Percentiles rank a stretch among this genome's conserved stretches.
phyloP scores from a whole-genome alignment of 2,888 invertebrate genomes.

The Stenurella melanura region DNA sequence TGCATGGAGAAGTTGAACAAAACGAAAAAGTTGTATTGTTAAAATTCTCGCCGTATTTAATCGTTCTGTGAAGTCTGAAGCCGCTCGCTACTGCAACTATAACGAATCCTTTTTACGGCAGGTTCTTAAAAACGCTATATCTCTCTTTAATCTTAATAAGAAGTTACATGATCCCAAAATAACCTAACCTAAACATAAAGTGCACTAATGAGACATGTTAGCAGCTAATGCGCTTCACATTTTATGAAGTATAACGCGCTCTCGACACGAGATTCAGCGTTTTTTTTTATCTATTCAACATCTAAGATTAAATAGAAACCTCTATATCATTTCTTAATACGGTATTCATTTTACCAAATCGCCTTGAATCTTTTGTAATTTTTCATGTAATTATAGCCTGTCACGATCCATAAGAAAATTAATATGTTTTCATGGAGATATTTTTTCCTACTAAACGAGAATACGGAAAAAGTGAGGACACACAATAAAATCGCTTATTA shows the following conservation, averaged over 20 bases:
- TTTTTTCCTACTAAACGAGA: conserved; percentile 4
- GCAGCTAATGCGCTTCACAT: conserved; percentile 50
- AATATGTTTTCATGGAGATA: not conserved
- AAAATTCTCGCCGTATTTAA: conserved; percentile 21
- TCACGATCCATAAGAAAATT: conserved; percentile 16
- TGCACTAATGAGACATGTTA: conserved; percentile 53
- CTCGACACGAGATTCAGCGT: conserved; percentile 47
- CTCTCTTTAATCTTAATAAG: conserved; percentile 40
- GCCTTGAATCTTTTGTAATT: conserved; percentile 22
- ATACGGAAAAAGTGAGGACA: not conserved
- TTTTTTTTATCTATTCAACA: conserved; percentile 39
- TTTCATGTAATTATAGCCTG: conserved; percentile 26
- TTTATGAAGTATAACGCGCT: conserved; percentile 47
- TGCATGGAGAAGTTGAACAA: not conserved
- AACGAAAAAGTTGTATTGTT: not conserved
- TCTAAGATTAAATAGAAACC: conserved; percentile 27
- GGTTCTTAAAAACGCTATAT: conserved; percentile 33
- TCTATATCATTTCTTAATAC: conserved; percentile 18
- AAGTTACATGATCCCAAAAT: conserved; percentile 51
- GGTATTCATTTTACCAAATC: conserved; percentile 22
- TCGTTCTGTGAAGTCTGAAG: conserved; percentile 23
- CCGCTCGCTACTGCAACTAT: conserved; percentile 15
- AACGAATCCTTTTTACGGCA: conserved; percentile 30
- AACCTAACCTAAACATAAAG: conserved; percentile 49
- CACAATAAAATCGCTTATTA: not conserved